Evolutionary conservation across 1,140 invertebrate genomes (phyloP), one percentile per base, ranked within the genome.

Genomic region (Drosophila saltans): DNA sequence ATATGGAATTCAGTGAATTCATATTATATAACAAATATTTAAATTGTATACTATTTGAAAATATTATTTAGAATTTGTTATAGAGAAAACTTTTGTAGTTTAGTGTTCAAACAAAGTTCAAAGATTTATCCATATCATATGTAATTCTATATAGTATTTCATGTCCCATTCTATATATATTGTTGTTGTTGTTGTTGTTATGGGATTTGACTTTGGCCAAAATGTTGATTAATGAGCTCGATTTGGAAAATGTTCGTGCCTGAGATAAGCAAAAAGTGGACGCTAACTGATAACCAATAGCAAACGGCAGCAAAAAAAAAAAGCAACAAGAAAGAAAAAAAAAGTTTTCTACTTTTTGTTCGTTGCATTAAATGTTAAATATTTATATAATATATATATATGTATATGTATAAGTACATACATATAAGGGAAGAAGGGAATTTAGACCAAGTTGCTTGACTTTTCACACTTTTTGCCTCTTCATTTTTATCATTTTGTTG

Each of bases 161-260:
- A 36, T 36, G 4, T 36, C 6, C 33, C 33, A 36, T 7, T 36
- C 33, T 1, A 36, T 36, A 6, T 36, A 16, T 36, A 6, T 7
- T 36, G 3, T 36, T 36, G 3, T 36, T 36, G 2, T 26, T 26
- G 16, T 16, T 52, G 2, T 52, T 8, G 24, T 24, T 45, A 4
- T 52, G 45, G 16, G 45, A 11, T 52, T 26, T 52, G 45, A 52
- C 45, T 52, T 52, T 52, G 45, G 45, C 21, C 45, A 52, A 52
- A 52, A 52, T 24, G 45, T 52, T 52, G 45, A 52, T 52, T 52
- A 52, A 52, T 52, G 45, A 52, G 45, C 45, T 52, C 21, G 45
- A 52, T 52, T 52, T 52, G 45, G 45, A 52, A 24, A 52, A 52
- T 21, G 21, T 52, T 52, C 45, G 45, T 52, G 45, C 21, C 45